phyloP scores from a whole-genome alignment of 2,888 invertebrate species.

The Thereva unica region DNA sequence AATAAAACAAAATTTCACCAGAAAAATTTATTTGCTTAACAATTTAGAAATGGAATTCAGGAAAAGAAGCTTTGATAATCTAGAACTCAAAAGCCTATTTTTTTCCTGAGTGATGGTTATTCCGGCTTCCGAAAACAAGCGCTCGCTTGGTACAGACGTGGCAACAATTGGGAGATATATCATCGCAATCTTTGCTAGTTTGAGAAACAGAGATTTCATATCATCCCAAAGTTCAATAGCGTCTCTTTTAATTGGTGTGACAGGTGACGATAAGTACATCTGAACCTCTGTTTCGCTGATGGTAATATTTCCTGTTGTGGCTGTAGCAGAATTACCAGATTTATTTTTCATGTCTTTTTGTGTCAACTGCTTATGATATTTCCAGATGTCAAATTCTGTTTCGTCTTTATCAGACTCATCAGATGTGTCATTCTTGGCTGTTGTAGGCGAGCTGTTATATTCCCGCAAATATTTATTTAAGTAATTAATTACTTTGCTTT shows the following conservation, averaged over 20 bases:
- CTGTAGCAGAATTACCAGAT: not conserved
- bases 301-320: slow-evolving; percentile 31
- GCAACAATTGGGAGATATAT: slow-evolving; percentile 49
- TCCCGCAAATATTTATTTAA: slow-evolving; percentile 28
- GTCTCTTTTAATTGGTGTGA: slow-evolving; percentile 45
- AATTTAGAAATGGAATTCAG: slow-evolving; percentile 3
- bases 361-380: slow-evolving; percentile 37
- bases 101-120: slow-evolving; percentile 48
- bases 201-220: slow-evolving; percentile 47
- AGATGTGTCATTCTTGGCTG: slow-evolving; percentile 11
- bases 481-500: slow-evolving; percentile 31
- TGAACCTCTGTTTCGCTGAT: slow-evolving; percentile 41
- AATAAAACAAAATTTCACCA: slow-evolving; percentile 5
- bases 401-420: slow-evolving; percentile 34
- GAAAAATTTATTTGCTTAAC: slow-evolving; percentile 3
- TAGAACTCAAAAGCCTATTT: slow-evolving; percentile 45
- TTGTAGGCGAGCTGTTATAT: slow-evolving; percentile 2
- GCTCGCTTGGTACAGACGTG: slow-evolving; percentile 50
- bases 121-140: slow-evolving; percentile 50
- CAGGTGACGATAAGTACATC: slow-evolving; percentile 47
- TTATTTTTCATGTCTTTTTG: slow-evolving; percentile 36
- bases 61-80: slow-evolving; percentile 38
- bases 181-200: slow-evolving; percentile 46
- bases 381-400: slow-evolving; percentile 37
- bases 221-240: slow-evolving; percentile 45